These are phyloP conservation scores for Dasysyrphus albostriatus DNA, from an alignment of 2,888 invertebrate genomes.

Conservation along the genomic window DNA sequence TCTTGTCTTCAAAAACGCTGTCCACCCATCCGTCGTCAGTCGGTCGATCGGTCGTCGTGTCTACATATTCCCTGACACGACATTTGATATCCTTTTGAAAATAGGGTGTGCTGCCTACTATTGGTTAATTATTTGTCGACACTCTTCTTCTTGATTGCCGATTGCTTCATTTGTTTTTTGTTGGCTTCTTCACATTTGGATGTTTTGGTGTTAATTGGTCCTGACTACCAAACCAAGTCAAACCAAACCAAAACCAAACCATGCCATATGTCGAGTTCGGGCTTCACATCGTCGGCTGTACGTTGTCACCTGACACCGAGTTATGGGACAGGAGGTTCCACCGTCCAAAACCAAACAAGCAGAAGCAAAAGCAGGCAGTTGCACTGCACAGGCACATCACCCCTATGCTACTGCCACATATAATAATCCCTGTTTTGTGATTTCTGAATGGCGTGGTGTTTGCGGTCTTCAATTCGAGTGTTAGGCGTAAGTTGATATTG, in stretches of 20 bases:
- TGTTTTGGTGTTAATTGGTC: slow-evolving; percentile 75
- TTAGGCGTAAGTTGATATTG: slow-evolving; percentile 65
- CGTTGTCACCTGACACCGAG: slow-evolving; percentile 64
- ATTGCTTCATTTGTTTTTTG: slow-evolving; percentile 69
- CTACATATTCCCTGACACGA: slow-evolving; percentile 28
- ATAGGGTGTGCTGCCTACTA: slow-evolving; percentile 48
- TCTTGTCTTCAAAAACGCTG: slow-evolving; percentile 51
- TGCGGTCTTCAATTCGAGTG: slow-evolving; percentile 70
- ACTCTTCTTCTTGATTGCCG: slow-evolving; percentile 39
- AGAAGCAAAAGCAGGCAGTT: slow-evolving; percentile 20
- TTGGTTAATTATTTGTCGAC: slow-evolving; percentile 69
- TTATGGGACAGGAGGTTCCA: slow-evolving; percentile 46
- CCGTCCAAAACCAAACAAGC: slow-evolving; percentile 26
- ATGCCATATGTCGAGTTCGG: slow-evolving; percentile 70
- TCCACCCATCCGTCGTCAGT: slow-evolving; percentile 20
- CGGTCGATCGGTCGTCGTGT: background rate
- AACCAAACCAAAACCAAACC: slow-evolving; percentile 37
- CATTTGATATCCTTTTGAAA: slow-evolving; percentile 59
- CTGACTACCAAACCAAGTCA: slow-evolving; percentile 55
- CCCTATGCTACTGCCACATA: slow-evolving; percentile 3
- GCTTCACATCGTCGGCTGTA: slow-evolving; percentile 61
- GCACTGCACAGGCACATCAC: background rate
- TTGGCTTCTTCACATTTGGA: slow-evolving; percentile 67
- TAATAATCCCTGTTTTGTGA: slow-evolving; percentile 48
- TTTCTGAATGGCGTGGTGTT: slow-evolving; percentile 58